Conservation (phyloP, 2,113 vertebrate species). For the Orycteropus afer region DNA sequence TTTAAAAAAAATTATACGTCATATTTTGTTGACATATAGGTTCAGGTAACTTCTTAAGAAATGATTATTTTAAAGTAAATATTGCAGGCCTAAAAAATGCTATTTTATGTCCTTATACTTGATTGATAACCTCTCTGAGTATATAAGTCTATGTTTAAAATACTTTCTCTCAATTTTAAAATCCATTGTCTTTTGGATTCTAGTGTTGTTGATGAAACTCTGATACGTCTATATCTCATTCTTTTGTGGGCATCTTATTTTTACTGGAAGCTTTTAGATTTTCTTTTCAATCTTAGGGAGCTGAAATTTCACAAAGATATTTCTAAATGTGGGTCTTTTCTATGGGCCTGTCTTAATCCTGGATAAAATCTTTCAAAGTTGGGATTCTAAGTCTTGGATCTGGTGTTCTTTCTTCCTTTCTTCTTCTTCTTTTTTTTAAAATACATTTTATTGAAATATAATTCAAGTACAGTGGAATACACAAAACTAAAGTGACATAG, state of each 20-base stretch:
- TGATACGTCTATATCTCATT: background rate
- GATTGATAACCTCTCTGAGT: background rate
- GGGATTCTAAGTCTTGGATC: background rate
- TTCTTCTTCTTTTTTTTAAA: background rate
- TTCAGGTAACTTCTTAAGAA: background rate
- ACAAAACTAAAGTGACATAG: too few relatives aligned
- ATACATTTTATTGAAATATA: too few relatives aligned
- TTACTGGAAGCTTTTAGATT: background rate
- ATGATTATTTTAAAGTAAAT: background rate
- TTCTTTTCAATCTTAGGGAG: background rate
- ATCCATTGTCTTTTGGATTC: background rate
- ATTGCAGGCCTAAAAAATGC: background rate
- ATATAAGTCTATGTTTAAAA: background rate
- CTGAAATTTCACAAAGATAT: background rate
- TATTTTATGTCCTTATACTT: background rate
- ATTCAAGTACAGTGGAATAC: too few relatives aligned
- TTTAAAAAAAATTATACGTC: background rate
- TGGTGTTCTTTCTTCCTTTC: background rate
- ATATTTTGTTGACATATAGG: background rate
- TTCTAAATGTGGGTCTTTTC: background rate
- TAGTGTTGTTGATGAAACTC: background rate
- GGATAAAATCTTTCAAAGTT: background rate
- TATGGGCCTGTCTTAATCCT: background rate
- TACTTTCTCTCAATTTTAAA: background rate
- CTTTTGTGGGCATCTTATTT: background rate